Percentiles rank a stretch among this genome's conserved stretches.
These are phyloP conservation scores for Paraescarpia echinospica DNA, from an alignment of 1,140 invertebrate species.

Conservation along the genomic window DNA sequence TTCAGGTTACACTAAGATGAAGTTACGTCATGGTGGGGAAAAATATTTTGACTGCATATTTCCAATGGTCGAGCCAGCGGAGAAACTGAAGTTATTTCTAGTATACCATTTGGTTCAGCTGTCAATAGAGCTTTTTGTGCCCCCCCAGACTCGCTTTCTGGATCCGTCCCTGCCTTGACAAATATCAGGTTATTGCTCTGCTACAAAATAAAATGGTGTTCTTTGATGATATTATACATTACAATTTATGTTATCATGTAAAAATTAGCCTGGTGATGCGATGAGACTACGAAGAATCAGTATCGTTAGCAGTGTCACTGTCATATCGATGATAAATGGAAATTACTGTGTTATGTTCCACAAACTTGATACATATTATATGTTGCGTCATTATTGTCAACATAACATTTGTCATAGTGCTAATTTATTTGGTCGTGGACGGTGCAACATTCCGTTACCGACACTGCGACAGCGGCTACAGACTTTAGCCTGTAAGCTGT, in stretches of 20 bases:
- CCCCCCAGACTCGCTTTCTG: no score
- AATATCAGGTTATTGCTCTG: background rate
- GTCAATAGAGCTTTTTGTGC: no score
- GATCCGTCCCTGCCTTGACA: no score
- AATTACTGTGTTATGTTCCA: background rate
- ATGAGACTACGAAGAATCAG: background rate
- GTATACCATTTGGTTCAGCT: no score
- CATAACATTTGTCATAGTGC: background rate
- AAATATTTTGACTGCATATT: no score
- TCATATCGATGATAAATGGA: background rate
- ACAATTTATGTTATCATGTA: background rate
- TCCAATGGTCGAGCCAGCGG: no score
- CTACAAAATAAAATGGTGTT: slow-evolving; percentile 3
- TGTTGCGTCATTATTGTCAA: background rate
- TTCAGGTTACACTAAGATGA: no score
- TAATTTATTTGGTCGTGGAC: background rate
- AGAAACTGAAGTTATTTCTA: no score
- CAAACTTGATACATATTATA: background rate
- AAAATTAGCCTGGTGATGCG: no score
- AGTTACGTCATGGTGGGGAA: no score
- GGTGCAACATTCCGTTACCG: background rate
- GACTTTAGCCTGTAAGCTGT: background rate
- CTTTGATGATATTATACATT: background rate
- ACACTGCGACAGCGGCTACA: background rate
- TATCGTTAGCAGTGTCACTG: background rate